A percentile compares a stretch with the other conserved stretches of the same genome.
These are phyloP conservation scores for Phaenicophaeus curvirostris DNA, from an alignment of 2,797 vertebrate species.

Conservation along the genomic window DNA sequence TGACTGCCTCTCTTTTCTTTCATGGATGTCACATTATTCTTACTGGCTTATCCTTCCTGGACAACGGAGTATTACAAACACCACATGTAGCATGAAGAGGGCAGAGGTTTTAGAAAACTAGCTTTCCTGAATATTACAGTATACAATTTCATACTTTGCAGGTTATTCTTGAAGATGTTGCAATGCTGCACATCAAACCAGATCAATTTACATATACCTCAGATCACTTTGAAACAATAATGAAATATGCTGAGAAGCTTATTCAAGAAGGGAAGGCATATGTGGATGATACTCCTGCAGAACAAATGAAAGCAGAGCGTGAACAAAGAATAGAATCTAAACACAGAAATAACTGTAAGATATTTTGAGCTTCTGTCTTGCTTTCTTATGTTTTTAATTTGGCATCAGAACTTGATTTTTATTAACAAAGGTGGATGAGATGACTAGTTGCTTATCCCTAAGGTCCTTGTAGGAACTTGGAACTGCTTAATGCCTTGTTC, in stretches of 20 bases:
- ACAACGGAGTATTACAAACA: neutral
- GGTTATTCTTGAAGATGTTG: slow-evolving; percentile 97
- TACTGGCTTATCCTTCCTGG: neutral
- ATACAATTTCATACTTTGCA: slow-evolving; percentile 60
- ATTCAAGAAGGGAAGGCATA: slow-evolving; percentile 92
- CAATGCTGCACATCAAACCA: slow-evolving; percentile 95
- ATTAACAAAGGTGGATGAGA: neutral
- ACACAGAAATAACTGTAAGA: slow-evolving; percentile 90
- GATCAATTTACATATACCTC: slow-evolving; percentile 98
- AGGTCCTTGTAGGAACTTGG: neutral
- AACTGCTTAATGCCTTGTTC: neutral
- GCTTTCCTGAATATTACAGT: neutral
- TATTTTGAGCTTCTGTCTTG: neutral
- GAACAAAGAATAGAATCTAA: slow-evolving; percentile 91
- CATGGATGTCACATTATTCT: neutral
- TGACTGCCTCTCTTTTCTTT: neutral
- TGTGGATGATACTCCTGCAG: slow-evolving; percentile 92
- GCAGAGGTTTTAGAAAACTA: neutral
- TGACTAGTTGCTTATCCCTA: neutral
- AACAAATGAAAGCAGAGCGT: slow-evolving; percentile 94
- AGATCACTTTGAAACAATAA: slow-evolving; percentile 92
- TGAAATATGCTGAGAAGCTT: slow-evolving; percentile 88
- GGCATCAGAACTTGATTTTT: neutral
- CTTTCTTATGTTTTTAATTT: neutral
- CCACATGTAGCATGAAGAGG: neutral